Percentiles rank a stretch among this genome's conserved stretches.
Conservation (phyloP, 2,113 vertebrate species). For the Perognathus longimembris region DNA sequence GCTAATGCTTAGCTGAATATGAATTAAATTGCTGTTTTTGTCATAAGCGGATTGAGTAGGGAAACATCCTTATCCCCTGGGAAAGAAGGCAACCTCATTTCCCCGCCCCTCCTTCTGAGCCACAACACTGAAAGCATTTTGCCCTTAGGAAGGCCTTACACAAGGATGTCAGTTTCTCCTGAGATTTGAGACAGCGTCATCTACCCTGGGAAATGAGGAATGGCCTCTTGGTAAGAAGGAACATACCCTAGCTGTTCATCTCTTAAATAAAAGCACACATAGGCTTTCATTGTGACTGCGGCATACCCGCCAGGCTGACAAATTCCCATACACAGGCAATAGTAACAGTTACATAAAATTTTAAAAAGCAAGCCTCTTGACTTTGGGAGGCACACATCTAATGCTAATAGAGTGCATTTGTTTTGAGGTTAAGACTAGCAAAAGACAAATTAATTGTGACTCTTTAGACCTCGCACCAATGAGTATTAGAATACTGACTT, state of each 20-base stretch:
- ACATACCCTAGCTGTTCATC: neutral
- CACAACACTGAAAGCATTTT: neutral
- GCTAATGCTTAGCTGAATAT: conserved; percentile 54
- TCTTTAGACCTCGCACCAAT: neutral
- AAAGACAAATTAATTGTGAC: neutral
- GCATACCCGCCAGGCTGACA: neutral
- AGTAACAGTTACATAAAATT: neutral
- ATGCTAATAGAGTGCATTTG: neutral
- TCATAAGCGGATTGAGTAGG: conserved; percentile 27
- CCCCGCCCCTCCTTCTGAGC: neutral
- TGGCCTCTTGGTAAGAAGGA: neutral
- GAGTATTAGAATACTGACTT: no score
- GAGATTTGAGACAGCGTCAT: neutral
- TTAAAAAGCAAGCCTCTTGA: neutral
- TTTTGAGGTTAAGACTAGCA: neutral
- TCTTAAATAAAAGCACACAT: neutral
- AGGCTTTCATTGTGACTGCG: neutral
- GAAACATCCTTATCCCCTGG: neutral
- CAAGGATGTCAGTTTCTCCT: neutral
- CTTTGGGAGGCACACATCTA: neutral
- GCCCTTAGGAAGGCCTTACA: neutral
- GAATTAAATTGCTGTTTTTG: conserved; percentile 70
- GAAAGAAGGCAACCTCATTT: neutral
- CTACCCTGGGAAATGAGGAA: neutral
- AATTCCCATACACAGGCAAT: neutral